Base-by-base conservation (phyloP, 2,888 invertebrate genomes). In the Nematopogon swammerdamellus region DNA sequence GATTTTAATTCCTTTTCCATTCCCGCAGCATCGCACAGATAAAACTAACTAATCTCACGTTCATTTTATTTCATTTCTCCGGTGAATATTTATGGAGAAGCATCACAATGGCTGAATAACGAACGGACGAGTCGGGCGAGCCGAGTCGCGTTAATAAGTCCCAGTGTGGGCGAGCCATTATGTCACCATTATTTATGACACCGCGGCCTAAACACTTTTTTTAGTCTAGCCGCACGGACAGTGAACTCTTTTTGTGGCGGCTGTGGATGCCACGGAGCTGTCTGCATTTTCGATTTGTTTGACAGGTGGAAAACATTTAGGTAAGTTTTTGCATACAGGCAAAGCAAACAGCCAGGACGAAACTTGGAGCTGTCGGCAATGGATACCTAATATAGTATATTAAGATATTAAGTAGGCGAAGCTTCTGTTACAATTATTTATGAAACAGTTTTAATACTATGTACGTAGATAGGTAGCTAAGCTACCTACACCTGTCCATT, bases 101-200 rank as follows among this genome's bases (percentile, higher is more conserved):
- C 36, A 36, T 36, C 36, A 36, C 36, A 36, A 36, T 36, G 36
- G 36, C 14, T 36, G 36, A 36, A 36, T 79, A 79, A 77, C 77
- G 77, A 79, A 76, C 76, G 72, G 64, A 73, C 75, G 65, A 72
- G 74, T 66, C 69, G 74, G 74, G 72, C 64, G 43, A n/a, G 49
- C 18, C 49, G 49, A 18, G 49, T 11, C 72, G 69, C 68, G 72
- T 66, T 75, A 76, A 74, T 75, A 75, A 75, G 76, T 70, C 65
- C 67, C 71, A 14, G 74, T 72, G 77, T 76, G 71, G 77, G 77
- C 70, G 71, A 36, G 36, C 71, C 70, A 69, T 67, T 70, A 69
- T 73, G 76, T 76, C 75, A 72, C 72, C 72, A 69, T 73, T 75
- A 76, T 77, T 79, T 76, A 77, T 76, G 71, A 74, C 36, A 36